Evolutionary conservation across 2,888 invertebrate genomes (phyloP), one percentile per base, ranked within the genome.

Genomic region (Megamerina dolium): DNA sequence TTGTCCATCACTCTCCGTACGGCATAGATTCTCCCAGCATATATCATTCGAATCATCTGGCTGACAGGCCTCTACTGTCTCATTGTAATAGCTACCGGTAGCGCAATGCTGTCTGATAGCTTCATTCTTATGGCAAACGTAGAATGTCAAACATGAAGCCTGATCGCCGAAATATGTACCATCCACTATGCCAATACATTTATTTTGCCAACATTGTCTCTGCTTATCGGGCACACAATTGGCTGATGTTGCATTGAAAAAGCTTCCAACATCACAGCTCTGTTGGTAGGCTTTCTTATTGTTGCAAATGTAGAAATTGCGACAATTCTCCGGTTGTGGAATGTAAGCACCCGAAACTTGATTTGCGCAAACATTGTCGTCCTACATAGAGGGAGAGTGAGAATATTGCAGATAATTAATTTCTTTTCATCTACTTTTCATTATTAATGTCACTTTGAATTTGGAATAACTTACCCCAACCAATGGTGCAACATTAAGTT

Each of bases 241-340:
- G 5, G 23, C 33, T 1, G 18, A 10, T 0, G 21, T 37, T 1
- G 26, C 18, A 23, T 64, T 42, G 31, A 63, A 68, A 18, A 41
- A 51, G 27, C 59, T 63, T 23, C 61, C 61, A 1, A 19, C 2
- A 8, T 45, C 46, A 30, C 67, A 68, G 5, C 2, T 40, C 37
- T 66, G 66, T 2, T 55, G 45, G 45, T 59, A 58, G 1, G 64
- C 59, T 38, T 43, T 1, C 16, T 61, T 54, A 4, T 56, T 40
- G 12, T 54, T 43, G 35, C 68, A 68, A 29, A 63, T 56, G 31
- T 51, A 58, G 43, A 47, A 68, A 12, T 55, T 49, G 2, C 45
- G 48, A 32, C 68, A 68, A 21, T 43, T 53, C 0, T 41, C 52
- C 0, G 44, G 5, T n/a, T 59, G 47, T 2, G 59, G 23, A 3